These are phyloP conservation scores for Boulengeromyrus knoepffleri DNA, from an alignment of 2,113 vertebrate genomes.

Conservation along the genomic window DNA sequence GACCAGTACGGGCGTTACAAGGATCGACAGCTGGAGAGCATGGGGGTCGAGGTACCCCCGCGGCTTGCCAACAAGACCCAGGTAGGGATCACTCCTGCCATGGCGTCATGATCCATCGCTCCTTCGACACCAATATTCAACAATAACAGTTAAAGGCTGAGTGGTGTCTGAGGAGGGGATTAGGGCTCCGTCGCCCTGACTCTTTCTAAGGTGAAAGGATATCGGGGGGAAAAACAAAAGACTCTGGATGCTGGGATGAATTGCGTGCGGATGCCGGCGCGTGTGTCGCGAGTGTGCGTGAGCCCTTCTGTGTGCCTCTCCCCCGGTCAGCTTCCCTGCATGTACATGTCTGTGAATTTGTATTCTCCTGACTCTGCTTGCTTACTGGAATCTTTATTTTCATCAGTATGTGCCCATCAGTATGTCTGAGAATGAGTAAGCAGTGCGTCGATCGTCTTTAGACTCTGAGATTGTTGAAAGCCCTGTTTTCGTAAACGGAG, in stretches of 20 bases:
- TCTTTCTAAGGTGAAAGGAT: background rate
- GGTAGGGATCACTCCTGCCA: constrained; percentile 53
- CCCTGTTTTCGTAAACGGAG: background rate
- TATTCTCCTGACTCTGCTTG: background rate
- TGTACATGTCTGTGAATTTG: background rate
- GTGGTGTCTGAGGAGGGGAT: too few relatives aligned
- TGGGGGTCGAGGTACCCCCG: constrained; percentile 63
- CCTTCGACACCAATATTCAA: background rate
- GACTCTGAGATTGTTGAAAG: background rate
- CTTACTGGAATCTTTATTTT: background rate
- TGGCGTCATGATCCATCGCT: background rate
- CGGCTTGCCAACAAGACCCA: constrained; percentile 66
- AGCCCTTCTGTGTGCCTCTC: background rate
- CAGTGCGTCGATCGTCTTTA: background rate
- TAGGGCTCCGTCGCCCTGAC: background rate
- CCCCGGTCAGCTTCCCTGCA: background rate
- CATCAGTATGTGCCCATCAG: background rate
- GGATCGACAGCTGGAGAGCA: constrained; percentile 57
- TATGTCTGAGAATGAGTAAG: background rate
- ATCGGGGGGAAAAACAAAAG: background rate
- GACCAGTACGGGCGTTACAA: constrained; percentile 69
- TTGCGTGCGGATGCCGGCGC: background rate
- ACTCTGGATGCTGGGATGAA: constrained; percentile 34
- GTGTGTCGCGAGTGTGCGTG: background rate
- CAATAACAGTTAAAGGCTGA: background rate